Percentiles rank a stretch among this genome's conserved stretches.
Evolutionary conservation across 2,797 vertebrate genomes (phyloP).

Genomic region (Takifugu ocellatus): DNA sequence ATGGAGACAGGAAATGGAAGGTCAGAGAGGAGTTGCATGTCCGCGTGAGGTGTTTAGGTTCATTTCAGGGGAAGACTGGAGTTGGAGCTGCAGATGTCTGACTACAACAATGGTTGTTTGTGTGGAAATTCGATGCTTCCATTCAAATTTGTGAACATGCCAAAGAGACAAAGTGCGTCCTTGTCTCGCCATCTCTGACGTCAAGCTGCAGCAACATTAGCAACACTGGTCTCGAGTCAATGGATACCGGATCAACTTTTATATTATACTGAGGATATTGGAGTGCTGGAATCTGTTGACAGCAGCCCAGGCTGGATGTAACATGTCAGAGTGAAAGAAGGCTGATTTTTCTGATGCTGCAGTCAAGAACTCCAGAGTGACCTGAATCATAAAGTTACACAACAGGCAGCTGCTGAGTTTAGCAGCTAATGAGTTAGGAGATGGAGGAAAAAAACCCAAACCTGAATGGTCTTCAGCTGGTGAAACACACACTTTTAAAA

Average conservation of each 20-base stretch:
- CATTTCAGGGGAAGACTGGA: slow-evolving; percentile 32
- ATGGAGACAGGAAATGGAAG: slow-evolving; percentile 21
- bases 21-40: slow-evolving; percentile 7
- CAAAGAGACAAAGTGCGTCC: neutral
- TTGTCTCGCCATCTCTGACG: slow-evolving; percentile 23
- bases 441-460: neutral
- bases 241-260: too few species aligned
- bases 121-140: slow-evolving; percentile 35
- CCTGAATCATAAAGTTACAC: neutral
- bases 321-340: too few species aligned
- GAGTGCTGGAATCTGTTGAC: too few species aligned
- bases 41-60: slow-evolving; percentile 17
- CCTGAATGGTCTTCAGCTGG: too few species aligned
- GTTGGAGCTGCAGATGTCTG: too few species aligned
- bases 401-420: neutral
- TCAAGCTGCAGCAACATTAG: slow-evolving; percentile 31
- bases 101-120: slow-evolving; percentile 18
- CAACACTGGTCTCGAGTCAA: too few species aligned
- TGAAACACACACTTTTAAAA: too few species aligned
- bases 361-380: too few species aligned
- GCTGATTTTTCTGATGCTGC: too few species aligned
- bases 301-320: too few species aligned
- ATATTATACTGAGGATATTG: too few species aligned
- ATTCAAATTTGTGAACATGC: slow-evolving; percentile 17
- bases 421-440: neutral